Evolutionary conservation across 2,888 invertebrate species (phyloP), one percentile per base, ranked within the genome.

Genomic region (Eurois occulta): DNA sequence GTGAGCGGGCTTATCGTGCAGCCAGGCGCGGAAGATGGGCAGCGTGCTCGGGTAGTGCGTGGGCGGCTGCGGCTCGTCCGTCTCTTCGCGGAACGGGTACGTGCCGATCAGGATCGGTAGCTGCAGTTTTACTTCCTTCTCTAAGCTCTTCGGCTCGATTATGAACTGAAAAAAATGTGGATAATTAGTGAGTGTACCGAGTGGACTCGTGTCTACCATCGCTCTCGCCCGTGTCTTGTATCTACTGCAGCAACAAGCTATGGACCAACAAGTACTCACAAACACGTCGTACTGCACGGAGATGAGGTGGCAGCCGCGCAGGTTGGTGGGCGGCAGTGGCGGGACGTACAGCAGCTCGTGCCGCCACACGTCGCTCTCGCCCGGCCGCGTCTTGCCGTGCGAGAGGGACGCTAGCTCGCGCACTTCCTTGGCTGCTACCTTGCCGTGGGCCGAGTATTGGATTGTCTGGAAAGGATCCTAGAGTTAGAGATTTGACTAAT

Each of bases 31-130:
- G 95, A 99, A 99, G 88, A 99, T 98, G 67, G 99, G 99, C 93
- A 99, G 96, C 66, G 99, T 99, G 86, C 98, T 98, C 73, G 99
- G 99, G 95, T 99, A 99, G 95, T 99, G 98, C n/a, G 99, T 98
- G 87, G 98, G 98, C 52, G 90, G 87, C 32, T 98, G 97, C 91
- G 98, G 98, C 46, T 98, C 97, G 41, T 97, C 97, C 60, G 97
- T 96, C 78, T 97, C 97, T 78, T 97, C 97, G 85, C 97, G 97
- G 93, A 99, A 97, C 2, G 99, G 99, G 95, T 99, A 99, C 24
- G 99, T 99, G 43, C 99, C 99, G 95, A 99, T 97, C 92, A 99
- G 97, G 83, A 99, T 98, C 21, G 99, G 99, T 91, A 99, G 97
- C 94, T 99, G 99, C 7, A 99, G 97, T 93, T 99, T 99, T 73